Conservation (phyloP, 2,113 vertebrate genomes). For the Coptodon rendalli region DNA sequence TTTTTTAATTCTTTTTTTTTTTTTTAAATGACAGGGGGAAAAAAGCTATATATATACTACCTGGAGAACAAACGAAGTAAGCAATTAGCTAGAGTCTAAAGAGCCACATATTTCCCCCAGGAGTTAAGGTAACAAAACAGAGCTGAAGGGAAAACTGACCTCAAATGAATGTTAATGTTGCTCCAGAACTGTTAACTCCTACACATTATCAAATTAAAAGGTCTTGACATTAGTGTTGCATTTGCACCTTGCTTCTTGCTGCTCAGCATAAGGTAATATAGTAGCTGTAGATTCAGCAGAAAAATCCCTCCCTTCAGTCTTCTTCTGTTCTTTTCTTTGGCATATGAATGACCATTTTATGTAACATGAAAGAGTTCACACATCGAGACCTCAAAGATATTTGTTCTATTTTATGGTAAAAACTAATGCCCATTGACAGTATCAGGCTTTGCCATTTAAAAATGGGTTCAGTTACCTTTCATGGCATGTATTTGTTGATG, state of each 20-base stretch:
- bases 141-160: background rate
- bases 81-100: background rate
- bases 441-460: background rate
- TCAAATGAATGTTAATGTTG: background rate
- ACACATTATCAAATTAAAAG: background rate
- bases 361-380: background rate
- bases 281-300: background rate
- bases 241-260: background rate
- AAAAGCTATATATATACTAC: background rate
- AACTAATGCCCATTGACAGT: background rate
- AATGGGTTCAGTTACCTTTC: background rate
- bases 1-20: background rate
- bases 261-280: background rate
- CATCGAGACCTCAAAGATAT: background rate
- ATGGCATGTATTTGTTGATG: background rate
- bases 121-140: background rate
- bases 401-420: background rate
- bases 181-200: background rate
- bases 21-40: background rate
- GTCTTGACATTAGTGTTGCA: background rate
- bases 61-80: background rate
- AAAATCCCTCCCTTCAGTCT: background rate
- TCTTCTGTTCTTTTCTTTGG: background rate
- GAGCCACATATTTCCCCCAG: background rate
- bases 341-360: background rate